Evolutionary conservation across 2,888 invertebrate species (phyloP), one percentile per base, ranked within the genome.

Genomic region (Limenitis camilla): DNA sequence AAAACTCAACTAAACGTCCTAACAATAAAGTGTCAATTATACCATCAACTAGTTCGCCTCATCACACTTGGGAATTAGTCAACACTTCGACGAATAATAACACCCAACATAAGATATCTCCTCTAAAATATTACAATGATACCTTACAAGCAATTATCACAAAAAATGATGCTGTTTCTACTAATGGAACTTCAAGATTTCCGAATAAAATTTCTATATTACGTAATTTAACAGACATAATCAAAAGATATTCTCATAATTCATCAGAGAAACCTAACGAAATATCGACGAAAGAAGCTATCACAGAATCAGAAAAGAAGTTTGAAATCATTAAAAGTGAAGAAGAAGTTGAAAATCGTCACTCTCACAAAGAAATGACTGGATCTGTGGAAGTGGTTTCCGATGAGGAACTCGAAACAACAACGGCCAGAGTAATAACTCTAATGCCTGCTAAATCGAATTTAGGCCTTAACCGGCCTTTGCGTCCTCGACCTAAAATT

Each of bases 401-500:
- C 8, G 85, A 86, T 51, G 86, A 84, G 29, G 81, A 81, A 55
- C 53, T 81, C 52, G 81, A 81, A 53, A 70, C 72, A n/a, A 85
- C 85, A 35, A 83, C 86, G 11, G 63, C 78, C 10, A 72, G 67
- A 55, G 74, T 87, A 9, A 82, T 88, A 11, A 94, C 94, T 0
- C 74, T 94, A 39, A 81, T 94, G 52, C 95, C 95, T 1, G 94
- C 92, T 0, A 92, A 94, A 68, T 95, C 94, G 1, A 94, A 95
- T 75, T 90, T 93, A 0, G 94, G 94, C 0, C 89, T 94, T 5
- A 91, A 91, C 52, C 84, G 93, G 58, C 93, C 93, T 0, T 79
- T 94, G 40, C 81, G 92, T 62, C 92, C 92, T 1, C 81, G 91
- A 38, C 92, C 92, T 0, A 89, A 76, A 69, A 71, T 75, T 41